phyloP scores from a whole-genome alignment of 2,113 vertebrate genomes.

The Phasianus colchicus region DNA sequence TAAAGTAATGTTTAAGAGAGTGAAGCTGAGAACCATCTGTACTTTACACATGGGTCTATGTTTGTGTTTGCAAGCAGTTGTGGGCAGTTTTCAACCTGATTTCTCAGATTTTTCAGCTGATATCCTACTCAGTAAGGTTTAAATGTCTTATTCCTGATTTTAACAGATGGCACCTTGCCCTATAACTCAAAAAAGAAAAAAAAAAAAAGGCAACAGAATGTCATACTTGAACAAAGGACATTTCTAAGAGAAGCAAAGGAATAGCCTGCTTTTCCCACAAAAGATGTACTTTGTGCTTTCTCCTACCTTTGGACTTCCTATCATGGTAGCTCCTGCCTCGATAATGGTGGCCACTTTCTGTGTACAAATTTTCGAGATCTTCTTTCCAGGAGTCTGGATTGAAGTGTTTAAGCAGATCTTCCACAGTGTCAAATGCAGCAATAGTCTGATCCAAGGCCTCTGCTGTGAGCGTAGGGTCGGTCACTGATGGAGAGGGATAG shows the following conservation, averaged over 20 bases:
- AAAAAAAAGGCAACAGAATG: background rate
- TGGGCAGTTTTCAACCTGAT: background rate
- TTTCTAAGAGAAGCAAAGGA: background rate
- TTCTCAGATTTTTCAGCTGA: background rate
- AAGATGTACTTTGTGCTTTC: background rate
- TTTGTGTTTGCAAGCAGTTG: background rate
- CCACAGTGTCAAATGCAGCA: conserved; percentile 91
- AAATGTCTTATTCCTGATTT: background rate
- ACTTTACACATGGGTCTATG: background rate
- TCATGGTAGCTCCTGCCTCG: conserved; percentile 89
- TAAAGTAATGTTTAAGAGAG: conserved; percentile 24
- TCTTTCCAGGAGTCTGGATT: conserved; percentile 93
- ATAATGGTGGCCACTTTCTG: conserved; percentile 83
- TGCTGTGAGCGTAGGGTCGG: conserved; percentile 81
- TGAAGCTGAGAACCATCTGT: conserved; percentile 40
- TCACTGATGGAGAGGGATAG: conserved; percentile 79
- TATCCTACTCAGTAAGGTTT: background rate
- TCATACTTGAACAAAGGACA: background rate
- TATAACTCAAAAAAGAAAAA: background rate
- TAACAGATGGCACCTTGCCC: background rate
- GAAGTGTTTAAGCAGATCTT: conserved; percentile 89
- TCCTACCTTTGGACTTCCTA: conserved; percentile 90
- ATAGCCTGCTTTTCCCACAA: background rate
- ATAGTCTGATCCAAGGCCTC: conserved; percentile 90
- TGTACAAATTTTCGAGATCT: conserved; percentile 91